These are phyloP conservation scores for Rhaphigaster nebulosa DNA, from an alignment of 2,888 invertebrate species.

Conservation along the genomic window DNA sequence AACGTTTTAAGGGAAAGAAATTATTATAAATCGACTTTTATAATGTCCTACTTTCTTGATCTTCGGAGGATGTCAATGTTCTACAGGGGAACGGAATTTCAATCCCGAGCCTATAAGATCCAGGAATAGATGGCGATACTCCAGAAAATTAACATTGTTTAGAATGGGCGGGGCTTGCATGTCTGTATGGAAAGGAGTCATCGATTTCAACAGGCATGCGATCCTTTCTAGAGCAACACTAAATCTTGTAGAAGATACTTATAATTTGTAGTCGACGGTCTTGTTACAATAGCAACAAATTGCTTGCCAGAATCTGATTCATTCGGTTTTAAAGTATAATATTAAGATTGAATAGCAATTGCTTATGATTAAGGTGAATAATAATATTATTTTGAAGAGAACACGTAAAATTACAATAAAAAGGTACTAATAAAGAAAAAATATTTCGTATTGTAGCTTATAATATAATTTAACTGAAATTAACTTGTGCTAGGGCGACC, in stretches of 20 bases:
- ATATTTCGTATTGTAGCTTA: too few species aligned
- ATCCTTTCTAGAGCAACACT: slow-evolving; percentile 35
- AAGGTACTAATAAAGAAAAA: too few species aligned
- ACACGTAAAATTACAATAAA: too few species aligned
- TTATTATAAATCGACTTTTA: too few species aligned
- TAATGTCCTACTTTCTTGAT: too few species aligned
- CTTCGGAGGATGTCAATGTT: neutral
- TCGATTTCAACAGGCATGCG: slow-evolving; percentile 24
- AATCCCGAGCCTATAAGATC: neutral
- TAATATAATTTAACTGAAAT: too few species aligned
- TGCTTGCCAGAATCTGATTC: neutral
- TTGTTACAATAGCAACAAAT: neutral
- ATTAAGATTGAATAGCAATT: too few species aligned
- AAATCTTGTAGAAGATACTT: neutral
- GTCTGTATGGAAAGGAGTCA: slow-evolving; percentile 18
- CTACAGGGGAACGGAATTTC: neutral
- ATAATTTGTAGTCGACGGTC: neutral
- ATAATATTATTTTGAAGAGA: too few species aligned
- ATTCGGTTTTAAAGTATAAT: too few species aligned
- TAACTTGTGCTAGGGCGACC: too few species aligned
- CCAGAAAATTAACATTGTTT: slow-evolving; percentile 6
- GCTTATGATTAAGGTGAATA: too few species aligned
- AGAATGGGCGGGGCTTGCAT: slow-evolving; percentile 14
- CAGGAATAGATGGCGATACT: slow-evolving; percentile 15
- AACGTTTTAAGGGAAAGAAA: too few species aligned